Percentiles rank a stretch among this genome's conserved stretches.
Evolutionary conservation across 2,113 vertebrate genomes (phyloP).

Genomic region (Hemiprocne comata): DNA sequence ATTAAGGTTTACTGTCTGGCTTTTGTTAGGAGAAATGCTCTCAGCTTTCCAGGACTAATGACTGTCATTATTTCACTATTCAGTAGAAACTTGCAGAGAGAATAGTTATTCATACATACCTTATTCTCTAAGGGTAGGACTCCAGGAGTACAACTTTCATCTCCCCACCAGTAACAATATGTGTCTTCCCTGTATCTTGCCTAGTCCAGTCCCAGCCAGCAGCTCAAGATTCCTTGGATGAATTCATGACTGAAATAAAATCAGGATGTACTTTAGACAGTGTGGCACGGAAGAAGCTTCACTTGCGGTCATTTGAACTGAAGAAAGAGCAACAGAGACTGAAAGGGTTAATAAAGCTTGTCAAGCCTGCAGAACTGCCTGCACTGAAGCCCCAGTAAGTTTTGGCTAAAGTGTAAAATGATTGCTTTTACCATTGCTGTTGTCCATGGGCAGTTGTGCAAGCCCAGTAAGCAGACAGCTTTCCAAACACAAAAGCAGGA

Average conservation of each 20-base stretch:
- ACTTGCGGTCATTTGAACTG: constrained; percentile 86
- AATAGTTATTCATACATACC: background rate
- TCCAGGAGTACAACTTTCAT: background rate
- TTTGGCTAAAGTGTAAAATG: background rate
- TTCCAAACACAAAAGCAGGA: background rate
- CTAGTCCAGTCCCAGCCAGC: constrained; percentile 79
- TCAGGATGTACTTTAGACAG: constrained; percentile 83
- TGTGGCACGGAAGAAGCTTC: constrained; percentile 91
- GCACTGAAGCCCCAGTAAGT: constrained; percentile 86
- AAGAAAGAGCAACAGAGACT: constrained; percentile 90
- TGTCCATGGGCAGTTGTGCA: background rate
- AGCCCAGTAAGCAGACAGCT: background rate
- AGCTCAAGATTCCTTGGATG: constrained; percentile 91
- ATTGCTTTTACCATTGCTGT: background rate
- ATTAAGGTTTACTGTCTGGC: background rate
- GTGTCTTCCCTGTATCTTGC: background rate
- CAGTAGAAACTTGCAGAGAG: background rate
- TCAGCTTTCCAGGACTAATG: background rate
- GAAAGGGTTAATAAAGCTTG: constrained; percentile 88
- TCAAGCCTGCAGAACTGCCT: constrained; percentile 88
- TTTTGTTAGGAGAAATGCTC: background rate
- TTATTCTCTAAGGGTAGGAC: background rate
- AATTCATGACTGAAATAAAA: constrained; percentile 92
- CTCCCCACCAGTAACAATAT: background rate
- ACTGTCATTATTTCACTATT: background rate